Conservation (phyloP, 2,113 vertebrate genomes). For the Bubo scandiacus region DNA sequence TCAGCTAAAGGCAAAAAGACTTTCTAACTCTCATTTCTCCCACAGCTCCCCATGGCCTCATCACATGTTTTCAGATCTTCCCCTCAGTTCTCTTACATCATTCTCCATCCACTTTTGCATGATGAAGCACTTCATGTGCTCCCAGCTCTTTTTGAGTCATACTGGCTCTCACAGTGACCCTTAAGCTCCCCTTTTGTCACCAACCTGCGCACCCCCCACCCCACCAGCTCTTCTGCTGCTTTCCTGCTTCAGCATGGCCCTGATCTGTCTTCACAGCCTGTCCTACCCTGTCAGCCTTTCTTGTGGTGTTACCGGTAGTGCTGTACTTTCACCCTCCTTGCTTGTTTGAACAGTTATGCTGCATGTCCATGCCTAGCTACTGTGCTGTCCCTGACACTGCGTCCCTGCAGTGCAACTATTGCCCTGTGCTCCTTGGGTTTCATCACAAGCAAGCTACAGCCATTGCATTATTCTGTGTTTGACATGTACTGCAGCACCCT, state of each 20-base stretch:
- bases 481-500: not conserved
- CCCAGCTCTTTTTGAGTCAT: not conserved
- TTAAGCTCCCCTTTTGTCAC: not conserved
- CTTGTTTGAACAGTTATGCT: not conserved
- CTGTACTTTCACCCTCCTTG: not conserved
- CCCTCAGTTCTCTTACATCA: not conserved
- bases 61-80: not conserved
- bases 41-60: not conserved
- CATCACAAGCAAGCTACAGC: not conserved
- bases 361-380: not conserved
- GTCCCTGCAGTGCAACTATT: no score
- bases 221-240: not conserved
- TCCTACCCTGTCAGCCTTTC: not conserved
- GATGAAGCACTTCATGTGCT: not conserved
- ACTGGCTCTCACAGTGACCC: not conserved
- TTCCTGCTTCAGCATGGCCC: not conserved
- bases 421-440: not conserved
- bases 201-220: not conserved
- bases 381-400: not conserved
- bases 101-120: not conserved
- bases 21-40: not conserved
- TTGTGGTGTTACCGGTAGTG: not conserved
- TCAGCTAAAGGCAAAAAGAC: not conserved
- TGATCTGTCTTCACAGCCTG: not conserved
- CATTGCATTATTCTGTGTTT: not conserved